These are phyloP conservation scores for Python bivittatus DNA, from an alignment of 2,113 vertebrate genomes.

Conservation along the genomic window DNA sequence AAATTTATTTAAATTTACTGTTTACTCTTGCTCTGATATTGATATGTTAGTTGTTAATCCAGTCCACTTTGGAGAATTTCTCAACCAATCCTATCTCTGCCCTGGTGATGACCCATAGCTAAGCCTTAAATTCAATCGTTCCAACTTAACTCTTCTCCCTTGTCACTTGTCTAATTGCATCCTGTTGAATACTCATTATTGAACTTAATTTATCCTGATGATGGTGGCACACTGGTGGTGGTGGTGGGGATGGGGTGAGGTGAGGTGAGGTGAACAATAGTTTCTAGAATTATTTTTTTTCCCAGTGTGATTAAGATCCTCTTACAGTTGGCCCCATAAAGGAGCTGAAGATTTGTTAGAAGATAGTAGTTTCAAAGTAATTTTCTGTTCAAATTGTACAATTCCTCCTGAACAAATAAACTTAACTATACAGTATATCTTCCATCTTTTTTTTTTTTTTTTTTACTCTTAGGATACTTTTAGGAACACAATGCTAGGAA, in stretches of 20 bases:
- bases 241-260: too few species aligned
- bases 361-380: background rate
- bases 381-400: background rate
- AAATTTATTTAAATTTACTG: slow-evolving; percentile 63
- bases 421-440: too few species aligned
- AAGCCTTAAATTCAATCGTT: background rate
- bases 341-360: background rate
- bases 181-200: background rate
- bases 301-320: background rate
- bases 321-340: background rate
- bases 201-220: background rate
- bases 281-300: background rate
- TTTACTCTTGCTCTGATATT: slow-evolving; percentile 45
- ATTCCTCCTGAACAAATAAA: background rate
- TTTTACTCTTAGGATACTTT: background rate
- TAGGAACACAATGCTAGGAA: background rate
- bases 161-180: background rate
- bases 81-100: background rate
- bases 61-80: slow-evolving; percentile 3
- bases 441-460: background rate
- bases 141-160: background rate
- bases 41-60: slow-evolving; percentile 38
- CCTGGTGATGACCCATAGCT: background rate
- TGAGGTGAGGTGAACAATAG: background rate
- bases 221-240: too few species aligned